Base-by-base conservation (phyloP, 1,140 invertebrate genomes). In the Scaptodrosophila lebanonensis region DNA sequence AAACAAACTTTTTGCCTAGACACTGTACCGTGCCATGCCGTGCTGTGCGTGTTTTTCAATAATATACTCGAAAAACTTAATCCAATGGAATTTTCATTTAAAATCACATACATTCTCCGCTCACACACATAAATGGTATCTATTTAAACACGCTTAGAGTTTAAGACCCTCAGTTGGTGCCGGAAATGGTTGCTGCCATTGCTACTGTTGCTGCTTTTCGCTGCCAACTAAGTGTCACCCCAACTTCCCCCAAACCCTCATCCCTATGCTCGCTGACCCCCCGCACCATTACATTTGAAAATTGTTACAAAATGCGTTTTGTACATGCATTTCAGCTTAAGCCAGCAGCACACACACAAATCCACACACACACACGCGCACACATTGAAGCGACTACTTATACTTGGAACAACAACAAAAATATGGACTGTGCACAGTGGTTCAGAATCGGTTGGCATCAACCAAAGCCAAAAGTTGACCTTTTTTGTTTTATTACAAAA, bases 141-240 rank as follows among this genome's bases (percentile, higher is more conserved):
- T 52, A 52, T 48, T 66, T 60, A 66, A 66, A 30, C 30, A 66
- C 53, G 62, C 33, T 66, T 66, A 59, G 53, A 13, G 2, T 15
- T 13, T 1, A 9, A 6, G 18, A n/a, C 16, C 13, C n/a, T n/a
- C n/a, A n/a, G 3, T 25, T 25, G 22, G 22, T 8, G 22, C 22
- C 22, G 40, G 33, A 33, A 20, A 11, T 53, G 27, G 32, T 6
- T 13, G 17, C 44, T 47, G 13, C 42, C 45, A 22, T 29, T 27
- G 49, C 36, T 63, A 53, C 60, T 61, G 43, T 60, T 50, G 62
- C 66, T 39, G 66, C 44, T 64, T n/a, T n/a, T 25, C 60, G 52
- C 54, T 71, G 67, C 67, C 67, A 71, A 71, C 66, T 65, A 71
- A 65, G 59, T 71, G 67, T 64, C 67, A 71, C 22, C 50, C 50